phyloP scores from a whole-genome alignment of 2,113 vertebrate genomes.

The Benitochromis conjunctus region DNA sequence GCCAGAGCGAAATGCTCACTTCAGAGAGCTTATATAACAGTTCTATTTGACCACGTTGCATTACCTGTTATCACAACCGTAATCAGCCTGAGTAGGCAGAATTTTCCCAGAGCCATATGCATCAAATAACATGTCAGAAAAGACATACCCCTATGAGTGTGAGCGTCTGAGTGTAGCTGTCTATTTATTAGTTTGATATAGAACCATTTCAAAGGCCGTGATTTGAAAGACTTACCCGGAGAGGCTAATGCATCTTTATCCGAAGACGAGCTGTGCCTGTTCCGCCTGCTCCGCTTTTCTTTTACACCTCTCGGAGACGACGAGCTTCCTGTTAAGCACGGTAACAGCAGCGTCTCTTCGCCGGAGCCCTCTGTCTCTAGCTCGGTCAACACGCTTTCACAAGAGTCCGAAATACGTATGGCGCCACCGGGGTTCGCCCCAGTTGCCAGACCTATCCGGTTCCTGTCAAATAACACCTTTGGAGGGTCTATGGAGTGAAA shows the following conservation, averaged over 20 bases:
- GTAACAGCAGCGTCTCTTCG: conserved; percentile 72
- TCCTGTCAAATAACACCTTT: conserved; percentile 45
- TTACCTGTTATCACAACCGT: neutral
- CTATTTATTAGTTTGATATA: neutral
- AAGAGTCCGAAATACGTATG: conserved; percentile 67
- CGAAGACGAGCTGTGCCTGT: conserved; percentile 70
- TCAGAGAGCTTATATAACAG: neutral
- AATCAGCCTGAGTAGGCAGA: neutral
- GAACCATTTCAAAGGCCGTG: neutral
- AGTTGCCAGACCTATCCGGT: neutral
- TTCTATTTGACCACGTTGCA: neutral
- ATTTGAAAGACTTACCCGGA: conserved; percentile 58
- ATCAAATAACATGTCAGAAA: neutral
- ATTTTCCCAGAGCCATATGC: neutral
- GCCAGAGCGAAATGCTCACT: neutral
- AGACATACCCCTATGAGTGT: neutral
- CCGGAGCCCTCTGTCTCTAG: conserved; percentile 72
- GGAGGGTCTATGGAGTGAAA: conserved; percentile 36
- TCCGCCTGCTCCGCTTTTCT: conserved; percentile 61
- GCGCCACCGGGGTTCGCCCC: conserved; percentile 66
- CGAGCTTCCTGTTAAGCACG: conserved; percentile 57
- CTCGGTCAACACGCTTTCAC: conserved; percentile 74
- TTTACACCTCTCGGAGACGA: conserved; percentile 40
- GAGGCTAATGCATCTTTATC: conserved; percentile 72
- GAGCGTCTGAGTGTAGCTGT: neutral